Conservation (phyloP, 2,113 vertebrate genomes). For the Phyllopteryx taeniolatus region DNA sequence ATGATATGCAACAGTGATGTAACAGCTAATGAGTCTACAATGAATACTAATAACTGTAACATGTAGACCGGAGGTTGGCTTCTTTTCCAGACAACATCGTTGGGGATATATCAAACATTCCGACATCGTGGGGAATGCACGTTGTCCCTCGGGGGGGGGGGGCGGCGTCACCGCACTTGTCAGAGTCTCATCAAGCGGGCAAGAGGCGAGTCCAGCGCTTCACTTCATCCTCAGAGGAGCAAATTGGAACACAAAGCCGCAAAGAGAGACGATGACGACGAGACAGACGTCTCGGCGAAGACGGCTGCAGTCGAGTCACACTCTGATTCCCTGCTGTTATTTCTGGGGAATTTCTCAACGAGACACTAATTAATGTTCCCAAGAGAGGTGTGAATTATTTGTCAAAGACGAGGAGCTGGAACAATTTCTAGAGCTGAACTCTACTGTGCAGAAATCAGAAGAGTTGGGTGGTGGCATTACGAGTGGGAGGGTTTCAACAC, state of each 20-base stretch:
- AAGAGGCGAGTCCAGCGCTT: neutral
- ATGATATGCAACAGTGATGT: no score
- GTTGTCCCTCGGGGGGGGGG: no score
- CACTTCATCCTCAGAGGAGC: conserved; percentile 50
- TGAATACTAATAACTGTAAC: no score
- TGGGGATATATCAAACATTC: neutral
- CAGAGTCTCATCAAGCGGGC: neutral
- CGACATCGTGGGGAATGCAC: no score
- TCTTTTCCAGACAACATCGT: no score
- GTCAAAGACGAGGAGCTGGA: neutral
- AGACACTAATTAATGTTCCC: conserved; percentile 4
- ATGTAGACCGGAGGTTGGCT: no score
- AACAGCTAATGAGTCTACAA: no score
- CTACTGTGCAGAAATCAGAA: neutral
- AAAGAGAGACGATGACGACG: conserved; percentile 38
- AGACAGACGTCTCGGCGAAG: conserved; percentile 28
- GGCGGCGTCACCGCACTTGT: neutral
- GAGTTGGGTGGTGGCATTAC: neutral
- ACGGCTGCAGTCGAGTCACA: neutral
- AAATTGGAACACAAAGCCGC: conserved; percentile 44
- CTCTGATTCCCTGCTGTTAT: conserved; percentile 14
- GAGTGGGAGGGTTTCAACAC: neutral
- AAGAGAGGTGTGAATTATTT: neutral
- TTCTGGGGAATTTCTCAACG: conserved; percentile 4
- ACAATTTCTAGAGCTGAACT: neutral